A percentile compares a stretch with the other conserved stretches of the same genome.
phyloP scores from a whole-genome alignment of 2,888 invertebrate genomes.

The Scaptomyza polygonia region DNA sequence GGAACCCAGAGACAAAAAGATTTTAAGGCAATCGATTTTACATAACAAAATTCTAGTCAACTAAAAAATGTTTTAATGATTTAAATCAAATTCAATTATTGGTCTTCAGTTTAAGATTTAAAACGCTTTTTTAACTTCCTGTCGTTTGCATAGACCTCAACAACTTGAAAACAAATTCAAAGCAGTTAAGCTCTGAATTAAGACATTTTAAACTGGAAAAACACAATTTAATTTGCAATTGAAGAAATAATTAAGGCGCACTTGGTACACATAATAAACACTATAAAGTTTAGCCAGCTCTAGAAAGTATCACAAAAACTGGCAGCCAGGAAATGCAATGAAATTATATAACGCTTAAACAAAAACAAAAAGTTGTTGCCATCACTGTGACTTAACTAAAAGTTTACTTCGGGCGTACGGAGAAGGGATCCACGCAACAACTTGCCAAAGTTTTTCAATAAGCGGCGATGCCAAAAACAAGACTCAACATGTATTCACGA shows the following conservation, averaged over 20 bases:
- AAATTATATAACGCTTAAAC: constrained; percentile 42
- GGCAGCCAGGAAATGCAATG: constrained; percentile 28
- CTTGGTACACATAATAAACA: constrained; percentile 48
- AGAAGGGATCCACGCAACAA: constrained; percentile 22
- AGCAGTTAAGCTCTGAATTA: no score
- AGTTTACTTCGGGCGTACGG: constrained; percentile 33
- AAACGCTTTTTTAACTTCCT: no score
- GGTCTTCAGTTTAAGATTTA: no score
- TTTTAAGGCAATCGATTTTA: no score
- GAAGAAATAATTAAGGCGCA: constrained; percentile 44
- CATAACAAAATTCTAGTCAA: no score
- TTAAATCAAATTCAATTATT: no score
- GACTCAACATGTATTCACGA: constrained; percentile 52
- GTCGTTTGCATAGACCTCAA: no score
- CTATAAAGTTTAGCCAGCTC: constrained; percentile 44
- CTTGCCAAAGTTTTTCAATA: constrained; percentile 56
- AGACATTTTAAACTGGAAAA: constrained; percentile 29
- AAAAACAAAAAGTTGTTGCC: constrained; percentile 38
- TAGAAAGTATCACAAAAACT: constrained; percentile 35
- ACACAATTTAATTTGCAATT: constrained; percentile 43
- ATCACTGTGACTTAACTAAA: constrained; percentile 26
- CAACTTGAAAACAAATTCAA: no score
- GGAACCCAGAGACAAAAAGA: neutral
- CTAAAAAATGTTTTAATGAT: no score
- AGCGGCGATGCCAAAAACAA: constrained; percentile 47